These are phyloP conservation scores for Athalia circularis DNA, from an alignment of 2,888 invertebrate genomes.

Conservation along the genomic window DNA sequence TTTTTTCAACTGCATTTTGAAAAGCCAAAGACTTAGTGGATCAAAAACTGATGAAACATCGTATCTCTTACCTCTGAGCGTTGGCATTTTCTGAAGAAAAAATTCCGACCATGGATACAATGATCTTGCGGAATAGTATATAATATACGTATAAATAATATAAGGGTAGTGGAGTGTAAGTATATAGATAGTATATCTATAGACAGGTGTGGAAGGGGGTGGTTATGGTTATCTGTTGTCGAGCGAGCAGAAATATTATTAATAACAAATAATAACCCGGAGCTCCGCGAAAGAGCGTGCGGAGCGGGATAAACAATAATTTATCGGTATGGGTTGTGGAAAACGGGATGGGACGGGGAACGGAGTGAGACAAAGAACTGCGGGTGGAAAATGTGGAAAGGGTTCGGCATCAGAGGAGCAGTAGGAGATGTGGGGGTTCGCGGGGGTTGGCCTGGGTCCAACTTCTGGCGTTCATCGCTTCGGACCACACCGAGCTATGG, in stretches of 20 bases:
- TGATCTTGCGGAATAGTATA: neutral
- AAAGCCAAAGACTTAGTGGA: too few relatives aligned
- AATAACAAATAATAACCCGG: constrained; percentile 52
- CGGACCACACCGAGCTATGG: constrained; percentile 14
- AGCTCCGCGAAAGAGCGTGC: constrained; percentile 47
- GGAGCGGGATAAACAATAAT: constrained; percentile 58
- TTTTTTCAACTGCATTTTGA: neutral
- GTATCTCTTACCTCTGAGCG: too few relatives aligned
- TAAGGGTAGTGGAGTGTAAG: too few relatives aligned
- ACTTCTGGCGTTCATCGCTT: constrained; percentile 39
- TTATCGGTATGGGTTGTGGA: constrained; percentile 52
- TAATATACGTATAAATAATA: neutral
- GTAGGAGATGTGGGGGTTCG: constrained; percentile 13
- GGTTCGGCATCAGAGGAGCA: constrained; percentile 52
- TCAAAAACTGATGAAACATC: too few relatives aligned
- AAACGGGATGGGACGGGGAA: constrained; percentile 8
- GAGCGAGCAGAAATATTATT: constrained; percentile 50
- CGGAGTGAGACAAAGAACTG: constrained; percentile 14
- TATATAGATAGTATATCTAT: neutral
- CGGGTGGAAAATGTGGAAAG: constrained; percentile 50
- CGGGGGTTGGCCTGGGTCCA: constrained; percentile 38
- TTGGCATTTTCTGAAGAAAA: neutral
- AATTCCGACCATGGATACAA: too few relatives aligned
- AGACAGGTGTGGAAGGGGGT: neutral
- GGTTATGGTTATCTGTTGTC: constrained; percentile 12